A percentile compares a stretch with the other conserved stretches of the same genome.
Evolutionary conservation across 2,113 vertebrate species (phyloP).

Genomic region (Erinaceus europaeus): DNA sequence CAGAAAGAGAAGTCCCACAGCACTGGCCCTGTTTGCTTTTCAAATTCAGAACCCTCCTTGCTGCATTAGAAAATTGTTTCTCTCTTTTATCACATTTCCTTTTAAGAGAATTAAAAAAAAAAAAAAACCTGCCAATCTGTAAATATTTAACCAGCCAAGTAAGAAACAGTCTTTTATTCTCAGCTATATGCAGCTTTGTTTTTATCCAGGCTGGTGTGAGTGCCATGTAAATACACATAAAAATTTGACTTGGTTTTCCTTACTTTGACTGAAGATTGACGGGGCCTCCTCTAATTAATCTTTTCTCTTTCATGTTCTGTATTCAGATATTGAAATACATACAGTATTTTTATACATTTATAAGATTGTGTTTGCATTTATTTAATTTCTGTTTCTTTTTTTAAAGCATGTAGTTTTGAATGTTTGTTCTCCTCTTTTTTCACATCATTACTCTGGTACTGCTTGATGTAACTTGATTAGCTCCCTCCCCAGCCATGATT

Average conservation of each 20-base stretch:
- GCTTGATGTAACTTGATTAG: conserved; percentile 91
- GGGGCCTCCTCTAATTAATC: background rate
- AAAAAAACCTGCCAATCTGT: conserved; percentile 28
- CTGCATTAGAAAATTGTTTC: conserved; percentile 48
- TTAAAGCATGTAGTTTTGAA: conserved; percentile 80
- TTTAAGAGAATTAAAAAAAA: conserved; percentile 5
- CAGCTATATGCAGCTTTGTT: conserved; percentile 24
- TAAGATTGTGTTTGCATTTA: conserved; percentile 84
- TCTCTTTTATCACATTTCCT: conserved; percentile 56
- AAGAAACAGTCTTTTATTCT: conserved; percentile 47
- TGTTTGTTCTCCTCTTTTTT: conserved; percentile 85
- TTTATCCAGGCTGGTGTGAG: background rate
- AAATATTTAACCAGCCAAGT: conserved; percentile 29
- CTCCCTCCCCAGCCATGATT: conserved; percentile 93
- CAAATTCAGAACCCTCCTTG: conserved; percentile 32
- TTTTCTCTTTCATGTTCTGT: conserved; percentile 37
- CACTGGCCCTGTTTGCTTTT: conserved; percentile 26
- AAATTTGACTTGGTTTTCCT: background rate
- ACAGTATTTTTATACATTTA: conserved; percentile 66
- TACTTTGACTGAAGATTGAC: background rate
- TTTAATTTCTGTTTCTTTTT: conserved; percentile 83
- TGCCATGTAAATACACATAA: background rate
- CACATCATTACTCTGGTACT: conserved; percentile 89
- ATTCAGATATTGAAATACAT: conserved; percentile 63
- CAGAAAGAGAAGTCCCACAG: background rate